These are phyloP conservation scores for Felis chaus DNA, from an alignment of 2,113 vertebrate species.

Conservation along the genomic window DNA sequence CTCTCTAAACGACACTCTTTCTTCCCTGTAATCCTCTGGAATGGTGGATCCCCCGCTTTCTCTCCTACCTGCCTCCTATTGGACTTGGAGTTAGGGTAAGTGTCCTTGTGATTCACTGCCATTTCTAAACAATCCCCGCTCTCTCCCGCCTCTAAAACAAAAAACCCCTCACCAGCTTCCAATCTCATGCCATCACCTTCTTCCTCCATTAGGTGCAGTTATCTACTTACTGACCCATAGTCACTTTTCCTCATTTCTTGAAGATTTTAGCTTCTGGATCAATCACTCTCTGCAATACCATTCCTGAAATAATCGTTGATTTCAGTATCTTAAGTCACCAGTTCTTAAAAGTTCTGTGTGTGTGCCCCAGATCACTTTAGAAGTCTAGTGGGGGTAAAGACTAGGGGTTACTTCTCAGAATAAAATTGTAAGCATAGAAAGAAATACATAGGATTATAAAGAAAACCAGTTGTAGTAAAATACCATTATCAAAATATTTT, in stretches of 20 bases:
- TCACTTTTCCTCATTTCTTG: background rate
- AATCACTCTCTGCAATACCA: background rate
- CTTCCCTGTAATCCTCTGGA: background rate
- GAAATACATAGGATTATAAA: conserved; percentile 24
- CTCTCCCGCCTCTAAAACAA: background rate
- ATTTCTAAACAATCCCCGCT: background rate
- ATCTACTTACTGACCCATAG: background rate
- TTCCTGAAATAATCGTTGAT: background rate
- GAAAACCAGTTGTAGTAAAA: background rate
- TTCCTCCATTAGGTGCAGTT: background rate
- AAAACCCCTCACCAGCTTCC: background rate
- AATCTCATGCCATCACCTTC: background rate
- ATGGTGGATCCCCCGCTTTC: background rate
- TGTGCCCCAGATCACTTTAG: background rate
- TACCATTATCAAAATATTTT: conserved; percentile 11
- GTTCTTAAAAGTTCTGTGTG: background rate
- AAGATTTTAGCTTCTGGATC: background rate
- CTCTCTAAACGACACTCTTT: background rate
- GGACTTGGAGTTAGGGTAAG: background rate
- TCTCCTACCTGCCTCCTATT: background rate
- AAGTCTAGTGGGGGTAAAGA: background rate
- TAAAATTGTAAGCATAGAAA: conserved; percentile 16
- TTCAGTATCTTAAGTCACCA: background rate
- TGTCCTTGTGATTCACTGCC: background rate
- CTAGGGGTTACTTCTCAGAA: background rate